Percentiles rank a stretch among this genome's conserved stretches.
Evolutionary conservation across 2,113 vertebrate genomes (phyloP).

Genomic region (Pavo muticus): DNA sequence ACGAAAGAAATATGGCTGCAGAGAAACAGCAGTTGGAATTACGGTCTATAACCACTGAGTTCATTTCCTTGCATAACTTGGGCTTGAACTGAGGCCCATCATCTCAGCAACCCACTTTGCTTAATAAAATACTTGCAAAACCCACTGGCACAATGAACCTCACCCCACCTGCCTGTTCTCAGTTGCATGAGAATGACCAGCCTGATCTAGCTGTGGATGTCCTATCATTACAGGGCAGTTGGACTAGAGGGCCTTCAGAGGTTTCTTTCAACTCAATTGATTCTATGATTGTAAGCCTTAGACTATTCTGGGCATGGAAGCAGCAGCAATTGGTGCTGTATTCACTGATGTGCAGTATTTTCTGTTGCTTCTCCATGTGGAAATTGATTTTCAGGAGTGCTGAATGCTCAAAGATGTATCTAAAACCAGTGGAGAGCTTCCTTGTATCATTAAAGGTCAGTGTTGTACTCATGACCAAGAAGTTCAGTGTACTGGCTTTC

Average conservation of each 20-base stretch:
- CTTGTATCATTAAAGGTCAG: background rate
- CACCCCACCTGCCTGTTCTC: background rate
- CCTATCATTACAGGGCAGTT: background rate
- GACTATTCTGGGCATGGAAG: background rate
- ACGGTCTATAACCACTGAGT: background rate
- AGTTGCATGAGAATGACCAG: background rate
- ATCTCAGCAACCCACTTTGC: background rate
- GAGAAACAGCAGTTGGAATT: background rate
- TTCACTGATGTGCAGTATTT: background rate
- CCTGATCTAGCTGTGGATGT: background rate
- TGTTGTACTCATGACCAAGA: background rate
- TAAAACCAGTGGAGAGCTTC: background rate
- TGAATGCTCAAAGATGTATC: background rate
- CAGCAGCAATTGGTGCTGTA: background rate
- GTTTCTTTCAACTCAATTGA: background rate
- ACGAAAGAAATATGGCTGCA: background rate
- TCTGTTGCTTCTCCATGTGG: background rate
- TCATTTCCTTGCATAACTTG: background rate
- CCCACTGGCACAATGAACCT: background rate
- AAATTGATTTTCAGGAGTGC: conserved; percentile 12
- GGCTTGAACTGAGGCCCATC: background rate
- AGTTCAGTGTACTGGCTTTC: background rate
- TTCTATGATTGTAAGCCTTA: background rate
- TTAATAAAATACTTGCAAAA: background rate
- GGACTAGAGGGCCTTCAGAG: background rate